Evolutionary conservation across 2,113 vertebrate species (phyloP), one percentile per base, ranked within the genome.

Genomic region (Cyrtonyx montezumae): DNA sequence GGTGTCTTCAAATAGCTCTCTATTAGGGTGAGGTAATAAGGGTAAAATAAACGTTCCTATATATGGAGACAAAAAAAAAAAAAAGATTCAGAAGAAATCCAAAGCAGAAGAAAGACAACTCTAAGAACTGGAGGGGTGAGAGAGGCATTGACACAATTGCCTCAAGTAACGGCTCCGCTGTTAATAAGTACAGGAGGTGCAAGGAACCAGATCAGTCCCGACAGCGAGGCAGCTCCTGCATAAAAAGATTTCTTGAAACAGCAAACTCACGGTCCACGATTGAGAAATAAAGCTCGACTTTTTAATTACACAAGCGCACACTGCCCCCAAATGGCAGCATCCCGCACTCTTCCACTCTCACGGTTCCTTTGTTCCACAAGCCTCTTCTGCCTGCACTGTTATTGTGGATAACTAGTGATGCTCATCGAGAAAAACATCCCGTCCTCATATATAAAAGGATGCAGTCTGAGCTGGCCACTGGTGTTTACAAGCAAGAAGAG

Each of bases 291-390:
- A 74, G 45, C 7, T 45, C 42, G 37, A n/a, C 49, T 8, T 59
- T 58, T 67, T 21, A 48, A 48, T 94, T 89, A 91, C 62, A 95
- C 63, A n/a, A 69, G 87, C 8, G 0, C 70, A 95, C 59, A 95
- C 81, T 95, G 96, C 94, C 96, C 87, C 87, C 93, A 76, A 28
- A 61, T 87, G 96, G 96, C 93, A 92, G 63, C 70, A 91, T 40
- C 90, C 48, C n/a, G 17, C 59, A 79, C 36, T 84, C 59, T 16
- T 2, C 74, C 18, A 36, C 32, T 91, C 62, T 4, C 21, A 23
- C 11, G 30, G 22, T 4, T 74, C 58, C 34, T 80, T 59, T 78
- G 84, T 87, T 8, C 73, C 1, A 1, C 30, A 49, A 21, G 34
- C 55, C 66, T 79, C 22, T 1, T 51, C 71, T 73, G 66, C 36